Evolutionary conservation across 2,113 vertebrate genomes (phyloP), one percentile per base, ranked within the genome.

Genomic region (Thalassarche chlororhynchos): DNA sequence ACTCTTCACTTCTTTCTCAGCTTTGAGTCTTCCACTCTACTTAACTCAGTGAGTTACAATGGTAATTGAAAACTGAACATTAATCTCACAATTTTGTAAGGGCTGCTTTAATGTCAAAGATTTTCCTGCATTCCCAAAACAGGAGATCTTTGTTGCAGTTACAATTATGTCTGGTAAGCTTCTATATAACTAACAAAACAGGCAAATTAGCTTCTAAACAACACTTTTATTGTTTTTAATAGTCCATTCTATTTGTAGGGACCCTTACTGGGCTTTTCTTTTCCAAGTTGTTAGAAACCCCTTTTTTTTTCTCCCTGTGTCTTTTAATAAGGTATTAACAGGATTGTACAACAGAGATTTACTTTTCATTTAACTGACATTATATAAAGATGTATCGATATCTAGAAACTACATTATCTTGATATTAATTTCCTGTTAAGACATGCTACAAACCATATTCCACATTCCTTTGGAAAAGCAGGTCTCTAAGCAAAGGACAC

Each of bases 241-340:
- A 54, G 17, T 64, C 21, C 5, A 8, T 49, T 87, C 17, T 14
- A 60, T 36, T 75, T 90, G 31, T 47, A 62, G 6, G 38, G 15
- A 89, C 14, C 6, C 8, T 79, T 58, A 58, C 8, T 54, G 5
- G 26, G 17, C 8, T 55, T 76, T 75, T n/a, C 12, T 78, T 36
- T 86, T 54, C 28, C 14, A 58, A 36, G 9, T 17, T 52, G 12
- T 49, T 84, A 58, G 31, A 90, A 78, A 26, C 6, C 7, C 2
- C 4, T 3, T 20, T 20, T 46, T 20, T 8, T 6, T 1, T 1
- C 2, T 4, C 9, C 4, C 8, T 5, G 1, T 29, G 25, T 14
- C 9, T 32, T 60, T 40, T 47, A 40, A 34, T 60, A 46, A 42
- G 25, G 10, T 65, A 58, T 71, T 64, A 86, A 58, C 14, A 84